Evolutionary conservation across 2,797 vertebrate species (phyloP), one percentile per base, ranked within the genome.

Genomic region (Chlorospingus flavigularis): DNA sequence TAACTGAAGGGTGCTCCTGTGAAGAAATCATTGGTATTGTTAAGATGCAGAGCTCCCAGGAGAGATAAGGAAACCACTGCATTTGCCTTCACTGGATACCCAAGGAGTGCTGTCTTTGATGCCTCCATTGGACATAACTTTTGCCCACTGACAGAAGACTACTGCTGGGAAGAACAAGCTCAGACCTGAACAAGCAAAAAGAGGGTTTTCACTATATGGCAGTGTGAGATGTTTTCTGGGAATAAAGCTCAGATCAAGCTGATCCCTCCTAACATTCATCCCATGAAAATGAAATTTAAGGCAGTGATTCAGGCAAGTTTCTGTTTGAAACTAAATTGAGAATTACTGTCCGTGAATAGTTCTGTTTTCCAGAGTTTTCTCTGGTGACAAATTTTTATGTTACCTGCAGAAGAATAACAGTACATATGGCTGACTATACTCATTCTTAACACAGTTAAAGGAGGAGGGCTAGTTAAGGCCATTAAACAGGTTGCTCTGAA

Each of bases 161-260:
- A 4, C 66, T 43, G 11, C 30, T 78, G 55, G 70, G 54, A 84
- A 40, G 16, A 58, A 2, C 13, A 73, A 73, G 43, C 63, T 88
- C 58, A 70, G 37, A 57, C n/a, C 65, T 71, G 71, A 81, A 28
- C 8, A 80, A 62, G 35, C 25, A 47, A 78, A 86, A 74, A 57
- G 17, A 43, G 0, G 1, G 47, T 88, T 91, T 37, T 63, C 23
- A 9, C 19, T 80, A 1, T 57, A 53, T 0, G 2, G 23, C 82
- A 71, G 5, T 39, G 13, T 47, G 47, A 90, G 42, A 23, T 53
- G 8, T 43, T 82, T 89, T 53, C 65, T 83, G 39, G 15, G 35
- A 87, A n/a, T 57, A 47, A 66, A 91, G 40, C 15, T 91, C 35
- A 26, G 45, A 70, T 76, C 62, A 74, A 81, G 31, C 31, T 73